These are phyloP conservation scores for Homarus americanus DNA, from an alignment of 1,140 invertebrate species.

Conservation along the genomic window DNA sequence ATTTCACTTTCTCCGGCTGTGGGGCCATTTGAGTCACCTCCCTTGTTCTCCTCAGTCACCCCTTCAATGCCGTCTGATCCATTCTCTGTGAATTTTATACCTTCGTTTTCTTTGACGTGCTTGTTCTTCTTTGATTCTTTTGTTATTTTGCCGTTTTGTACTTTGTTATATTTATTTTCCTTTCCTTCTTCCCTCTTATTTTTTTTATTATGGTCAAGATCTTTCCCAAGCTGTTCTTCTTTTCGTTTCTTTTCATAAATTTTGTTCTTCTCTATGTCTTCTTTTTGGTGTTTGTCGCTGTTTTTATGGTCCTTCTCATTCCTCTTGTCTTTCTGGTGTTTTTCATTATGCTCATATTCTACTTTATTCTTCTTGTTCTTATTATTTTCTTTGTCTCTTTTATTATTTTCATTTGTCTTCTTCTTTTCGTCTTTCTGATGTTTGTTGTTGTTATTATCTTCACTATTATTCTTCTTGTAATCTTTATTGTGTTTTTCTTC, in stretches of 20 bases:
- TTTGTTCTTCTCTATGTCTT: not conserved
- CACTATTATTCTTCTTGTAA: not conserved
- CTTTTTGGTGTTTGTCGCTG: not conserved
- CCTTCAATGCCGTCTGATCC: not conserved
- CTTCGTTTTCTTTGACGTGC: not conserved
- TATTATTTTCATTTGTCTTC: not conserved
- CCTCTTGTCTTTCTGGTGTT: not conserved
- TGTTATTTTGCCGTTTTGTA: not conserved
- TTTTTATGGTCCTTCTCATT: not conserved
- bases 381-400: not conserved
- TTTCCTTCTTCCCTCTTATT: not conserved
- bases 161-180: not conserved
- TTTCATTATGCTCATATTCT: not conserved
- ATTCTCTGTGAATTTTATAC: not conserved
- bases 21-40: not conserved
- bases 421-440: not conserved
- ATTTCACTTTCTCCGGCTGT: not conserved
- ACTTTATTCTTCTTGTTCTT: not conserved
- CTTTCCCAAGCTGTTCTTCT: not conserved
- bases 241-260: not conserved
- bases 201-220: not conserved
- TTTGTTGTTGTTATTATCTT: not conserved
- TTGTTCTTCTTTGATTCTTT: not conserved
- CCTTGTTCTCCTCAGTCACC: not conserved
- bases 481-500: too few species aligned